These are phyloP conservation scores for Sussaba pulchella DNA, from an alignment of 2,888 invertebrate species.

Conservation along the genomic window DNA sequence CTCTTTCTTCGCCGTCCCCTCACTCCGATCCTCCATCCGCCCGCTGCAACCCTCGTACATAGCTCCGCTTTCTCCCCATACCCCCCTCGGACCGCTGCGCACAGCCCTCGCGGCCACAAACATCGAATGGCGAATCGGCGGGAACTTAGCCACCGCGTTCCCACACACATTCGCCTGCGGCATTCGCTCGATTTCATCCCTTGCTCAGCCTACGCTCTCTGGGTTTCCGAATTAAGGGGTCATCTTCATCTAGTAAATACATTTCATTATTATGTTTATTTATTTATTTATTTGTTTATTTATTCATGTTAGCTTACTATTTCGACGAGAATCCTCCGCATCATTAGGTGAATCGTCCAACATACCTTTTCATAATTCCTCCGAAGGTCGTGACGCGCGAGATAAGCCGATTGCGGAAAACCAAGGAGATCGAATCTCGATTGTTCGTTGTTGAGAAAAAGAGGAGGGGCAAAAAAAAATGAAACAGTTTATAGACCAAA, in stretches of 20 bases:
- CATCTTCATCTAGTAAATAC: too few species aligned
- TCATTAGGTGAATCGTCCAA: slow-evolving; percentile 5
- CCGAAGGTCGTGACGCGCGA: too few species aligned
- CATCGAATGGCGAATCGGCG: not conserved
- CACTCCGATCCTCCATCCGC: not conserved
- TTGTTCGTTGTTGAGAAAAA: not conserved
- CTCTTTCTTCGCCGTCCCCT: slow-evolving; percentile 20
- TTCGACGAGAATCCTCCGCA: slow-evolving; percentile 16
- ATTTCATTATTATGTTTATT: too few species aligned
- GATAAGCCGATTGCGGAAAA: too few species aligned
- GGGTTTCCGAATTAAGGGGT: not conserved
- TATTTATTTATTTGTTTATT: too few species aligned
- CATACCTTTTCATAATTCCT: too few species aligned
- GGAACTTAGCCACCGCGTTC: slow-evolving; percentile 1
- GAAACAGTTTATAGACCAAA: slow-evolving; percentile 30
- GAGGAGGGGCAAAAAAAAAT: not conserved
- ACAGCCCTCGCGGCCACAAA: not conserved
- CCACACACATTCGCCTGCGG: not conserved
- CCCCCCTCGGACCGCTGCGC: not conserved
- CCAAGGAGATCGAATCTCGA: not conserved
- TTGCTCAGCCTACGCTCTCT: not conserved
- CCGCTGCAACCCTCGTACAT: not conserved
- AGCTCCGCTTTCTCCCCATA: too few species aligned
- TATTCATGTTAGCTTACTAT: too few species aligned
- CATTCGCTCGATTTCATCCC: not conserved